Base-by-base conservation (phyloP, 1,140 invertebrate species). In the Ostrea denselamellosa region DNA sequence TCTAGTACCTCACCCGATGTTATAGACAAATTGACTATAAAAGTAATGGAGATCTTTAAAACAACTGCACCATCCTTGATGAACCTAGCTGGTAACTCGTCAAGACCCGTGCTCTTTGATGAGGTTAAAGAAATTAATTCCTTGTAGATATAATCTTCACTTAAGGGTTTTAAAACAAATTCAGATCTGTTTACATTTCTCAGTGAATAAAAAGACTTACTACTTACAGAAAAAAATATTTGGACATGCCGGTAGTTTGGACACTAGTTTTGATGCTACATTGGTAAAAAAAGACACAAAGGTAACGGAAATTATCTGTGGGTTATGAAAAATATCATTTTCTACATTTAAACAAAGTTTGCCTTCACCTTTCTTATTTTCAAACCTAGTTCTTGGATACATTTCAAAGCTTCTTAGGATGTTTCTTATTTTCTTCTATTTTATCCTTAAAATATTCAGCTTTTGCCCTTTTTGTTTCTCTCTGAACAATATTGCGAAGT, bases 81-180 rank as follows among this genome's bases (percentile, higher is more conserved):
- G 22, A 71, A 85, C 34, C 44, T 12, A n/a, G 83, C 34, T 54
- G 87, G 83, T 22, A 87, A 84, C 0, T 83, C 34, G 54, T 87
- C 82, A 25, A 85, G 54, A 87, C 83, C 87, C 44, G 86, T 87
- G 25, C 68, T 87, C 52, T 87, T 87, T 14, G 65, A 34, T n/a
- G 56, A 8, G 62, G 62, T 83, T 12, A 65, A 14, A 19, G 28
- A 34, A 71, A 25, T 25, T 25, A 71, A 71, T 71, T n/a, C n/a
- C n/a, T n/a, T n/a, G n/a, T n/a, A n/a, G n/a, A n/a, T n/a, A n/a
- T n/a, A n/a, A n/a, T n/a, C n/a, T n/a, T 71, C 68, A 71, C 10
- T 71, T n/a, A 71, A 9, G 8, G 68, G 10, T 71, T 9, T n/a
- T 71, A 71, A 71, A 14, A 71, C n/a, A 71, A 71, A 71, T 71